Evolutionary conservation across 2,888 invertebrate genomes (phyloP), one percentile per base, ranked within the genome.

Genomic region (Eristalinus sepulchralis): DNA sequence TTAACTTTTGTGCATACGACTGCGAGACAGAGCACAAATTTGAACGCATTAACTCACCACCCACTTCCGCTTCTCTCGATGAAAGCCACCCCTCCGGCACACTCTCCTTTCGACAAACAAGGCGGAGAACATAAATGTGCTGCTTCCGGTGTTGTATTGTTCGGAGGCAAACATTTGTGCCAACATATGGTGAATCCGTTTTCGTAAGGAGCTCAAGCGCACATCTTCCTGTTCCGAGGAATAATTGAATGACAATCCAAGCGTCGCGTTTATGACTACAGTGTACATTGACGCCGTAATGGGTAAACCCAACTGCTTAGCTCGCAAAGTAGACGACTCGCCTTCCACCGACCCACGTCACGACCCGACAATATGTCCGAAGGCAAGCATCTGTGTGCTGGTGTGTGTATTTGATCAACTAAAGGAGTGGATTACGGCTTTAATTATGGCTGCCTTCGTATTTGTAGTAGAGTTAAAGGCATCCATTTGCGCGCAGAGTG

Each of bases 191-290:
- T 75, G 62, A 31, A 84, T 71, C 66, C 64, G 34, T 76, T 71
- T 27, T 47, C 31, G 17, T 59, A 59, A 13, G 31, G 20, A 6
- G 22, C 34, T 36, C 9, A 6, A 24, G 53, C 33, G 31, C 34
- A 39, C 76, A 81, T 72, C 72, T 77, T 81, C 63, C 81, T 81
- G 22, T 71, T 64, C 53, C 13, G 62, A 77, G 77, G 60, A 85
- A 72, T 85, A 85, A 85, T 81, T 85, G 84, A 85, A 81, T 81
- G 76, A 67, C 57, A 81, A 77, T 85, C 76, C 77, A 73, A 81
- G 84, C 81, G 72, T 81, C 81, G 71, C 81, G 76, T 84, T 81
- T 84, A 84, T 84, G 81, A 85, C 71, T 64, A 47, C 66, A 79
- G 64, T 64, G 79, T 66, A 79, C 64, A 71, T 79, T 79, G 63